These are phyloP conservation scores for Apotomis capreana DNA, from an alignment of 2,888 invertebrate genomes.

Conservation along the genomic window DNA sequence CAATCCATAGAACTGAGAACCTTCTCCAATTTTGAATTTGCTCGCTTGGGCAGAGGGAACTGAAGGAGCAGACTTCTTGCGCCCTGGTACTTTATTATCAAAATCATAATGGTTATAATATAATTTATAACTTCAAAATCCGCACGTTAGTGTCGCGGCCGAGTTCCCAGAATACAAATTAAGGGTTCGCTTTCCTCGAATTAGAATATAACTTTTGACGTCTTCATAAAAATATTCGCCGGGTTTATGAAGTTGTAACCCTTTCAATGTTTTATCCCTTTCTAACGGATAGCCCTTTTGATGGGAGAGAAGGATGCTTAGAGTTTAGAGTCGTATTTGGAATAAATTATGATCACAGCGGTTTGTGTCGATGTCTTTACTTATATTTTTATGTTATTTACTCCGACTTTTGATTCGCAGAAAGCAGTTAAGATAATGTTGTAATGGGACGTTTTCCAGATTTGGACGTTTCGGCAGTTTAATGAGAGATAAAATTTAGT, in stretches of 20 bases:
- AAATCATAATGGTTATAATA: conserved; percentile 15
- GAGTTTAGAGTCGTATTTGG: conserved; percentile 27
- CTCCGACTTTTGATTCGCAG: conserved; percentile 34
- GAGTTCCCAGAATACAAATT: conserved; percentile 16
- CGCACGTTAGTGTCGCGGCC: neutral
- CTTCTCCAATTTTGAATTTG: too few species aligned
- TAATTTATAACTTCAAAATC: neutral
- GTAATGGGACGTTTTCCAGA: conserved; percentile 34
- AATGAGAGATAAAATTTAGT: conserved; percentile 31
- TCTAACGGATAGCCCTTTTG: conserved; percentile 27
- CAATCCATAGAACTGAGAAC: too few species aligned
- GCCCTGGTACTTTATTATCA: conserved; percentile 10
- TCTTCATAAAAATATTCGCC: conserved; percentile 41
- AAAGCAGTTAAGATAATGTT: conserved; percentile 34
- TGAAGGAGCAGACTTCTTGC: neutral
- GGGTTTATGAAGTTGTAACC: conserved; percentile 38
- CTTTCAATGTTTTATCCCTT: conserved; percentile 37
- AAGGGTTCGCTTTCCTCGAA: conserved; percentile 19
- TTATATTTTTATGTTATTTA: conserved; percentile 20
- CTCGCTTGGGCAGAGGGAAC: too few species aligned
- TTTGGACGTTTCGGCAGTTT: conserved; percentile 18
- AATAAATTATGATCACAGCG: conserved; percentile 34
- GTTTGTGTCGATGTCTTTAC: conserved; percentile 28
- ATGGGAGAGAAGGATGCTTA: conserved; percentile 29
- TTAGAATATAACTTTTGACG: conserved; percentile 41